Evolutionary conservation across 2,113 vertebrate species (phyloP).

Genomic region (Apeltes quadracus): DNA sequence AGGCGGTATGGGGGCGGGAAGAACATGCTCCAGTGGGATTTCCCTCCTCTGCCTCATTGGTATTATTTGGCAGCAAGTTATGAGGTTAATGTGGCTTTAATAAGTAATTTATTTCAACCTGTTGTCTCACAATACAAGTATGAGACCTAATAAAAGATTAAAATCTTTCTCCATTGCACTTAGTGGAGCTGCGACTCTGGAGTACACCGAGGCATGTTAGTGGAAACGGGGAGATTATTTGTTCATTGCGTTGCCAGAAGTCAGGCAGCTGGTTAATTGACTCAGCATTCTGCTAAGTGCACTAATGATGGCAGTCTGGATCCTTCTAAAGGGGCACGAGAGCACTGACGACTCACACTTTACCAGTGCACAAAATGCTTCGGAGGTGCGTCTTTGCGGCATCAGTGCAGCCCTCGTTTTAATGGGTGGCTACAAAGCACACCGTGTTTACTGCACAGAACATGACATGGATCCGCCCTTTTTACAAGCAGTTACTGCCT

Average conservation of each 20-base stretch:
- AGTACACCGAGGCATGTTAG: constrained; percentile 32
- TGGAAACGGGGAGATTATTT: constrained; percentile 64
- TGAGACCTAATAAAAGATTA: constrained; percentile 64
- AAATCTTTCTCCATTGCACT: constrained; percentile 59
- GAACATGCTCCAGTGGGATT: constrained; percentile 28
- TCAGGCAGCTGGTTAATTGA: constrained; percentile 71
- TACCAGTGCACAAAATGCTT: constrained; percentile 13
- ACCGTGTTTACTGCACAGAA: background rate
- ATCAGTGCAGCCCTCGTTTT: background rate
- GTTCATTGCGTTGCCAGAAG: constrained; percentile 57
- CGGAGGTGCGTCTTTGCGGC: background rate
- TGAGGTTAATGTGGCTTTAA: constrained; percentile 77
- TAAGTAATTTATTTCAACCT: constrained; percentile 74
- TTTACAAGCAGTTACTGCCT: background rate
- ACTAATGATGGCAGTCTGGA: constrained; percentile 64
- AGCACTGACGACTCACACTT: constrained; percentile 38
- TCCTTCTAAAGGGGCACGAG: constrained; percentile 32
- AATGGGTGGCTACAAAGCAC: background rate
- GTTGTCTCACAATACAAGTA: constrained; percentile 45
- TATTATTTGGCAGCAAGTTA: constrained; percentile 64
- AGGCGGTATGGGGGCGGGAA: background rate
- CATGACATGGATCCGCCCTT: background rate
- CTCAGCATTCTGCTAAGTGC: constrained; percentile 63
- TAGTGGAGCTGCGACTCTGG: constrained; percentile 36
- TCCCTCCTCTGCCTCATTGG: constrained; percentile 11